These are phyloP conservation scores for Cephonodes hylas DNA, from an alignment of 2,888 invertebrate species.

Conservation along the genomic window DNA sequence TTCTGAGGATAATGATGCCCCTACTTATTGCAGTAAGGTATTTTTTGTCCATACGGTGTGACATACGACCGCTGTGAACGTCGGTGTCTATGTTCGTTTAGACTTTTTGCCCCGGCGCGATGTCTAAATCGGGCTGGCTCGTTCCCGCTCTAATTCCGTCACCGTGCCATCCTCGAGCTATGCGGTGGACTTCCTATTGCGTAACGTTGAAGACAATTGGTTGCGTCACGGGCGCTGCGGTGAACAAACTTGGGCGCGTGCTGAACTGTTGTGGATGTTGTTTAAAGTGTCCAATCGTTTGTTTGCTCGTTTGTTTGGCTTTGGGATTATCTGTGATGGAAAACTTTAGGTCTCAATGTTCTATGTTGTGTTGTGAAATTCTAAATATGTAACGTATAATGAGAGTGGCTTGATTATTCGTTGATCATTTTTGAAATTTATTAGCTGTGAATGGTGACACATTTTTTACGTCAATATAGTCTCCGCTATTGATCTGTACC, in stretches of 20 bases:
- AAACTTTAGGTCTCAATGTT: no score
- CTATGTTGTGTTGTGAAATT: no score
- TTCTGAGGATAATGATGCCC: no score
- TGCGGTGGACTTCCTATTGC: constrained; percentile 65
- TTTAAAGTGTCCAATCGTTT: neutral
- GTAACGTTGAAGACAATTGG: constrained; percentile 58
- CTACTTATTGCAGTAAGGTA: no score
- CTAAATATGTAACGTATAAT: no score
- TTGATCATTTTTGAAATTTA: no score
- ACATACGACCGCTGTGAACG: neutral
- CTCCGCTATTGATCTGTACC: no score
- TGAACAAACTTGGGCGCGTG: constrained; percentile 11
- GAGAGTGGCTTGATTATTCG: no score
- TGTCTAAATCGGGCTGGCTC: constrained; percentile 70
- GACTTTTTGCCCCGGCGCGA: constrained; percentile 71
- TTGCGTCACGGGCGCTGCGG: constrained; percentile 14
- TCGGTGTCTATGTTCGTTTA: constrained; percentile 41
- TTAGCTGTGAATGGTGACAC: no score
- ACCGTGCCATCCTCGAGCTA: constrained; percentile 41
- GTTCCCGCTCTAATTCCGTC: constrained; percentile 67
- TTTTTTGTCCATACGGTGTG: constrained; percentile 25
- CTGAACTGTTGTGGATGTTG: neutral
- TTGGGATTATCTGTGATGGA: no score
- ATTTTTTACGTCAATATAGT: no score
- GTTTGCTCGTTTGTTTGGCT: no score